Base-by-base conservation (phyloP, 1,140 invertebrate species). In the Gryon sp. region DNA sequence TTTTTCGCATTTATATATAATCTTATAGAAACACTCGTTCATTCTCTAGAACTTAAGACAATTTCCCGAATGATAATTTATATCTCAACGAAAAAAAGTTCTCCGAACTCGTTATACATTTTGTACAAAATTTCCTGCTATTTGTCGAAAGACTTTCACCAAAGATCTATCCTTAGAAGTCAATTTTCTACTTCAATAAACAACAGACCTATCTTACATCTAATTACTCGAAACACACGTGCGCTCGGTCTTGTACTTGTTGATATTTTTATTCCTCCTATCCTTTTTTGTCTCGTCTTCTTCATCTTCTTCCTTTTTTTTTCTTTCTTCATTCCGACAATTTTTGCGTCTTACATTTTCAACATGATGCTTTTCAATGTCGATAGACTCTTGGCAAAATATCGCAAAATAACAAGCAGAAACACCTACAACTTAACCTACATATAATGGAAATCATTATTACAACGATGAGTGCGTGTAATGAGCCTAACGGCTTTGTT, bases 401-500 rank as follows among this genome's bases (percentile, higher is more conserved):
- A 50, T 59, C 55, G 15, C 63, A 48, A 63, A 75, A 72, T 79
- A 79, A 70, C 45, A 59, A 74, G 57, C 41, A 28, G 40, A 43
- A 65, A 70, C 70, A 70, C 76, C 76, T 70, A 75, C 65, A 74
- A 66, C 60, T 75, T 70, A 75, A 72, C 77, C 62, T 65, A 75
- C 46, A 76, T 79, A 79, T 70, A 76, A 76, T 62, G 52, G 16
- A 70, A 76, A 55, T 72, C 62, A 74, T 73, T 72, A 79, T 79
- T 76, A 72, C 72, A 55, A 50, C 48, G 48, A 55, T 26, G 70
- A 63, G 53, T 68, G 50, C 62, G 55, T 65, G 68, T 79, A 79
- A 79, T 79, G 55, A 70, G 69, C 59, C 70, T 80, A 79, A 79
- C 73, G 63, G 69, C 73, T 79, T 66, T 57, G 57, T 73, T 73